Evolutionary conservation across 2,797 vertebrate species (phyloP), one percentile per base, ranked within the genome.

Genomic region (Phylloscopus collybita): DNA sequence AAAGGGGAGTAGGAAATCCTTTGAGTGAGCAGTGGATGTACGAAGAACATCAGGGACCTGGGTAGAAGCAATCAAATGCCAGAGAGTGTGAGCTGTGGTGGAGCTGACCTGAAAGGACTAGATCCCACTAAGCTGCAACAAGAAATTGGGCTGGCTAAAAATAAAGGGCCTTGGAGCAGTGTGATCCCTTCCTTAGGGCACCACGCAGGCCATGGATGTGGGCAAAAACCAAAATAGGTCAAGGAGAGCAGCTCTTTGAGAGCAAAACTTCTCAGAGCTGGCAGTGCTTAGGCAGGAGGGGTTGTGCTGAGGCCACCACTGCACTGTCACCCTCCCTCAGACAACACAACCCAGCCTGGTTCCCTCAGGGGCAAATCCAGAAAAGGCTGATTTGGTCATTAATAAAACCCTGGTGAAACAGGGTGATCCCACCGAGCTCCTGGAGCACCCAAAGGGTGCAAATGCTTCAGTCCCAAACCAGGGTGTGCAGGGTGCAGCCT

Each of bases 71-170:
- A 16, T 47, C 11, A 25, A 86, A 76, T 0, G 10, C 76, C 32
- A 38, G 38, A 50, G 57, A 62, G 71, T 0, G 1, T 9, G 78
- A 82, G 79, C 38, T 78, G 51, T 8, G 69, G 44, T 44, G 40
- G 80, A 88, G 82, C 73, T 74, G 80, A 78, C 32, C 73, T 66
- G 90, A 89, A 92, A 83, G 56, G 42, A 84, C 11, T 80, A 59
- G 66, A 62, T 78, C 84, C 18, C 38, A 75, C 71, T 45, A 82
- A 96, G 71, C 62, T 87, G 42, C 7, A 8, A 44, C 12, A 42
- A 78, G 76, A 88, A 94, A 96, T 5, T 51, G 71, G 91, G 86
- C 94, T 96, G 79, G 67, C 86, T 96, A 95, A 96, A 96, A 96
- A 97, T 93, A 96, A 95, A 95, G 81, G 71, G 86, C 69, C 79